Evolutionary conservation across 2,888 invertebrate species (phyloP).

Genomic region (Drosophila gaucha): DNA sequence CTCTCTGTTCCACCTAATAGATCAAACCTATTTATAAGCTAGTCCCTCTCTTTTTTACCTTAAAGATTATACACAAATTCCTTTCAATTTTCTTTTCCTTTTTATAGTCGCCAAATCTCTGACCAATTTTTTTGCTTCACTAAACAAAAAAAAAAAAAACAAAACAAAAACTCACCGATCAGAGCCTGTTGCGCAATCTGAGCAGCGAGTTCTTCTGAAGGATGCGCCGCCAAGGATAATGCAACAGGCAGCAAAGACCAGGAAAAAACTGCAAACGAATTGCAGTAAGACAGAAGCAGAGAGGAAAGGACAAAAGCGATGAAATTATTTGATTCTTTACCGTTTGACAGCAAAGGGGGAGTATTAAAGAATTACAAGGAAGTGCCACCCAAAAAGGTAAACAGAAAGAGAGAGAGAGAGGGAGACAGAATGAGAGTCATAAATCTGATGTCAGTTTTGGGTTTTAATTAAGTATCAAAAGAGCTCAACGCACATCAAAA

Average conservation of each 20-base stretch:
- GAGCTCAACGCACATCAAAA: conserved; percentile 47
- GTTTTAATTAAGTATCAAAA: conserved; percentile 70
- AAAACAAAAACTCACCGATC: not conserved
- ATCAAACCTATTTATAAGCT: not conserved
- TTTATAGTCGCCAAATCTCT: conserved; percentile 4
- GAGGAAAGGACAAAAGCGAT: conserved; percentile 40
- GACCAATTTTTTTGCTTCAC: conserved; percentile 57
- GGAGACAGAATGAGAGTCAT: conserved; percentile 39
- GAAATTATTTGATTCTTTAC: conserved; percentile 69
- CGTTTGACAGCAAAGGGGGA: conserved; percentile 60
- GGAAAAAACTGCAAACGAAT: conserved; percentile 50
- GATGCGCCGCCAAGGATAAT: conserved; percentile 31
- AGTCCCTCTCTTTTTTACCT: no score
- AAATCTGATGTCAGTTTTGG: conserved; percentile 75
- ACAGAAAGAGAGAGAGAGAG: not conserved
- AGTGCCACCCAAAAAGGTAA: conserved; percentile 60
- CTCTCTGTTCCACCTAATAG: not conserved
- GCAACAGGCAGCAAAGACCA: conserved; percentile 6
- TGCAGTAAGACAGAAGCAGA: conserved; percentile 20
- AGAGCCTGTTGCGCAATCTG: conserved; percentile 66
- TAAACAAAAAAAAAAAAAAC: conserved; percentile 21
- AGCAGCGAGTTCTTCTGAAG: conserved; percentile 33
- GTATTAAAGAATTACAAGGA: conserved; percentile 62
- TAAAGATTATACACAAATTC: not conserved
- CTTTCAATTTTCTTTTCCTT: not conserved